Conservation (phyloP, 2,113 vertebrate genomes). For the Sander vitreus region DNA sequence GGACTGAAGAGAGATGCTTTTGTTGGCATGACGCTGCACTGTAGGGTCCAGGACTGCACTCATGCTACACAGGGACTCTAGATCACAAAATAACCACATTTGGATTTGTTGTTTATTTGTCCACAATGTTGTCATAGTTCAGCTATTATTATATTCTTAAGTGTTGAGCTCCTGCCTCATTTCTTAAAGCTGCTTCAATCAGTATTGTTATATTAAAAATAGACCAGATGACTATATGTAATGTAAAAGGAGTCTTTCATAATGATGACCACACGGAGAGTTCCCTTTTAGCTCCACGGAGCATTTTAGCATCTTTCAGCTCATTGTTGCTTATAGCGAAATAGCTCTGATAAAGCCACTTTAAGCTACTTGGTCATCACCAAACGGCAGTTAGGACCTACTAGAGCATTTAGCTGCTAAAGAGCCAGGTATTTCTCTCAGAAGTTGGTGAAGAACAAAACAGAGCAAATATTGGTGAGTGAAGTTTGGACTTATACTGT, state of each 20-base stretch:
- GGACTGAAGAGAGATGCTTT: conserved; percentile 32
- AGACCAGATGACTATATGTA: background rate
- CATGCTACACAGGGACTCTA: background rate
- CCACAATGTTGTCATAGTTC: background rate
- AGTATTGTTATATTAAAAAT: background rate
- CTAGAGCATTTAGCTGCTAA: background rate
- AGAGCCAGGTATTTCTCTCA: conserved; percentile 8
- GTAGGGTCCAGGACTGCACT: conserved; percentile 7
- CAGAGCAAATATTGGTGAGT: background rate
- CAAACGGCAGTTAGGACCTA: background rate
- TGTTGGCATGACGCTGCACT: conserved; percentile 36
- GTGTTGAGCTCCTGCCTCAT: background rate
- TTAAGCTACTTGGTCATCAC: background rate
- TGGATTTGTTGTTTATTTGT: background rate
- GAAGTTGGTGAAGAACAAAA: conserved; percentile 10
- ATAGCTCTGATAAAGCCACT: background rate
- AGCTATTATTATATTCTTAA: background rate
- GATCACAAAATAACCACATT: background rate
- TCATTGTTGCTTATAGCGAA: background rate
- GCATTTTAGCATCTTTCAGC: conserved; percentile 10
- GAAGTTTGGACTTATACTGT: background rate
- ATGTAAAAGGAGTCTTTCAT: background rate
- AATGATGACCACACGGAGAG: background rate
- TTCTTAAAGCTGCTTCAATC: background rate
- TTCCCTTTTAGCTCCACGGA: background rate